Evolutionary conservation across 1,140 invertebrate genomes (phyloP), one percentile per base, ranked within the genome.

Genomic region (Charaxes varanes): DNA sequence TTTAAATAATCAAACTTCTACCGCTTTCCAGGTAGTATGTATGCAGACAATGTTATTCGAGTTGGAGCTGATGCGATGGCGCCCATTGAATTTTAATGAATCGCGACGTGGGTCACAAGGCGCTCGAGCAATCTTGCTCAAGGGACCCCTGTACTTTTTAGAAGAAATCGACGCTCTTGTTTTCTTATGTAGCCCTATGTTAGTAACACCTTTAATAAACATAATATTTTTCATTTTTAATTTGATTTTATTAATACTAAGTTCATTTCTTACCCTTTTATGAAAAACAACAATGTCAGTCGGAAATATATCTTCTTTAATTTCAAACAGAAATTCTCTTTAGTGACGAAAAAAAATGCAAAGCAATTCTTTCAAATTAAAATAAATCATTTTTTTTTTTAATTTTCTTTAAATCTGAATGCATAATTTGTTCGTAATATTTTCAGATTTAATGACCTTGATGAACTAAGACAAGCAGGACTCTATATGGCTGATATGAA

Each of bases 141-240:
- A 94, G 57, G 94, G 94, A n/a, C 93, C 95, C 59, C 94, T 96
- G 88, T 90, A 91, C 59, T 90, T 91, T 55, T 84, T 96, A 1
- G 87, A 91, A 24, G 92, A 95, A 46, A 89, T 93, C 17, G 90
- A 92, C 33, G 88, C 89, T 0, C 88, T 95, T 6, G 90, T 94
- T 27, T 97, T 94, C 62, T 84, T 96, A 0, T 95, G 94, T 62
- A 93, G 92, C 63, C 94, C 94, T 5, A 77, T 96, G 91, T 95
- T 81, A 89, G 91, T 88, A 21, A 27, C 14, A n/a, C n/a, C 8
- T 10, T 28, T 15, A 15, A 28, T 4, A 28, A 3, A 2, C 3
- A 10, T 24, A 10, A 8, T 24, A n/a, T n/a, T n/a, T n/a, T n/a
- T n/a, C n/a, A n/a, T n/a, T n/a, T n/a, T n/a, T n/a, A n/a, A n/a